Conservation (phyloP, 2,797 vertebrate species). For the Tauraco hartlaubi region DNA sequence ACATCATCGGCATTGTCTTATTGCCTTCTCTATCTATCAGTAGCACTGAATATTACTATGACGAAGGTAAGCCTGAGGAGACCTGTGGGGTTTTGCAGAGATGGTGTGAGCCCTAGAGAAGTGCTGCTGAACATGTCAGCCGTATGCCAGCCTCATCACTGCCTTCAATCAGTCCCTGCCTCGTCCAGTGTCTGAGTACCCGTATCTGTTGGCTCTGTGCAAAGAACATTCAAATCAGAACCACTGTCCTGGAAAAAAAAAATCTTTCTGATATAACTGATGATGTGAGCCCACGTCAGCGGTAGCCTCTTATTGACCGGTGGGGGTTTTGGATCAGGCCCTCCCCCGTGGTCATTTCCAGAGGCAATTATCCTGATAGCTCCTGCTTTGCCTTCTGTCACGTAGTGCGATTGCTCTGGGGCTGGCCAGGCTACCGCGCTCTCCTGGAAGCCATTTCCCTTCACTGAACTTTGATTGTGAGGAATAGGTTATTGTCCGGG, state of each 20-base stretch:
- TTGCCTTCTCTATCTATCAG: neutral
- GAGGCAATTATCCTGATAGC: slow-evolving; percentile 70
- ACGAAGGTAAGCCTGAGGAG: neutral
- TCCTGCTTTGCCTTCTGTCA: slow-evolving; percentile 71
- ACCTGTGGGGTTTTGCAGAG: neutral
- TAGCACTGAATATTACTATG: fast-evolving
- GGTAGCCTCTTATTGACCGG: slow-evolving; percentile 21
- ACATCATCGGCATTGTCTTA: neutral
- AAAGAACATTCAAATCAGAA: slow-evolving; percentile 37
- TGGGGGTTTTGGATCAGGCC: slow-evolving; percentile 52
- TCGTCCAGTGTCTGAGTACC: neutral
- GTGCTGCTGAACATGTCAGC: neutral
- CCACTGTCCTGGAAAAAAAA: slow-evolving; percentile 16
- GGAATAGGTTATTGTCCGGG: slow-evolving; percentile 71
- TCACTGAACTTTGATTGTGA: slow-evolving; percentile 73
- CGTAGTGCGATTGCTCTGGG: slow-evolving; percentile 55
- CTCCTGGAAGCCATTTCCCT: slow-evolving; percentile 74
- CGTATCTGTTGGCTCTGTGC: neutral
- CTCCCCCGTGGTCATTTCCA: slow-evolving; percentile 58
- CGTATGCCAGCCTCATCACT: neutral
- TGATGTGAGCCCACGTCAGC: slow-evolving; percentile 45
- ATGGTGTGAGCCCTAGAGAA: neutral
- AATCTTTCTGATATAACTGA: neutral
- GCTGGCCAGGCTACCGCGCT: slow-evolving; percentile 37
- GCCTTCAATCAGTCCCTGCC: neutral